phyloP scores from a whole-genome alignment of 2,113 vertebrate species.

The Danio rerio region DNA sequence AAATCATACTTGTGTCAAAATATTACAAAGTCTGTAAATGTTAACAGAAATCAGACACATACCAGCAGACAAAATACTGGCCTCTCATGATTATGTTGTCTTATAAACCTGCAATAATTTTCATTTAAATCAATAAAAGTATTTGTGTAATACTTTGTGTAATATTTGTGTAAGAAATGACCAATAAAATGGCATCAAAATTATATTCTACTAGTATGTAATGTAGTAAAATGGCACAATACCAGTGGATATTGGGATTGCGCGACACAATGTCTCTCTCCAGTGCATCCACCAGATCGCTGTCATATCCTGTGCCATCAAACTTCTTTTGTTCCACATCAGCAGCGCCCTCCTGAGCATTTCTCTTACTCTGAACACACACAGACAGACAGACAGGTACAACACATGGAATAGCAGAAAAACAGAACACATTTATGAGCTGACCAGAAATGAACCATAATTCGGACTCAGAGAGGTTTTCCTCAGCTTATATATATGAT shows the following conservation, averaged over 20 bases:
- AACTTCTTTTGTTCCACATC: slow-evolving; percentile 89
- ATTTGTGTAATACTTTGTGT: too few relatives aligned
- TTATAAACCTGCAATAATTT: too few relatives aligned
- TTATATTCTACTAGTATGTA: background rate
- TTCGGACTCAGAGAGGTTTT: background rate
- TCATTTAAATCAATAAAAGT: too few relatives aligned
- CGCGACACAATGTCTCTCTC: slow-evolving; percentile 97
- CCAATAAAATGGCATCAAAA: too few relatives aligned
- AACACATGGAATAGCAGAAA: background rate
- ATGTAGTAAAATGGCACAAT: slow-evolving; percentile 47
- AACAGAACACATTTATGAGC: too few relatives aligned
- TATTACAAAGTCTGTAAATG: too few relatives aligned
- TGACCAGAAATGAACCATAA: background rate
- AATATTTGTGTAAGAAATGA: too few relatives aligned
- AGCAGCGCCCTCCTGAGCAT: slow-evolving; percentile 74
- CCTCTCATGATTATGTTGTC: too few relatives aligned
- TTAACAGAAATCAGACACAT: too few relatives aligned
- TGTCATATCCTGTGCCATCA: slow-evolving; percentile 89
- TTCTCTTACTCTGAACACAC: slow-evolving; percentile 82
- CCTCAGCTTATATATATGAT: too few relatives aligned
- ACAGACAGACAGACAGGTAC: slow-evolving; percentile 10
- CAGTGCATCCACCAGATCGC: slow-evolving; percentile 89
- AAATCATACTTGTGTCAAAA: too few relatives aligned
- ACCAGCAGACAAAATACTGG: too few relatives aligned
- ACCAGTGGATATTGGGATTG: slow-evolving; percentile 96